Percentiles rank a stretch among this genome's conserved stretches.
These are phyloP conservation scores for Alfaro cultratus DNA, from an alignment of 2,797 vertebrate genomes.

Conservation along the genomic window DNA sequence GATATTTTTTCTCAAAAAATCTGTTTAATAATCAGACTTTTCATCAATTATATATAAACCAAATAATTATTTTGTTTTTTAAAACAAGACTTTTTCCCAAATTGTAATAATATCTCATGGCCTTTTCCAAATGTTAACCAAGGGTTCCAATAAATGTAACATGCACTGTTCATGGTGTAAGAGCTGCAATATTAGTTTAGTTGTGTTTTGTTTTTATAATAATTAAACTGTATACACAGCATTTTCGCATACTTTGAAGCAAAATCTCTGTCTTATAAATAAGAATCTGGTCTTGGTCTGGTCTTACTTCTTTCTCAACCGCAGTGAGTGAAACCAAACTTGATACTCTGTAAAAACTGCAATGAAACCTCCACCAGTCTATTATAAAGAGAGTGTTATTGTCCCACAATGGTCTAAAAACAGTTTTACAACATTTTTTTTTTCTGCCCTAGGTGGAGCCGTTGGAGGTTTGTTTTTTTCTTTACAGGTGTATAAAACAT, in stretches of 20 bases:
- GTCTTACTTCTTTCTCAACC: conserved; percentile 35
- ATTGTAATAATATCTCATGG: neutral
- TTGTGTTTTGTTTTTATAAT: neutral
- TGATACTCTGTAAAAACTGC: conserved; percentile 65
- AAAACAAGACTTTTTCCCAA: neutral
- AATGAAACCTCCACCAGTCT: conserved; percentile 49
- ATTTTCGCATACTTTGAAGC: neutral
- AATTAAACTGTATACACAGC: neutral
- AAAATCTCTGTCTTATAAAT: neutral
- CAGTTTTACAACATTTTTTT: conserved; percentile 18
- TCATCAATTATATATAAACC: neutral
- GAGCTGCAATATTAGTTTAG: neutral
- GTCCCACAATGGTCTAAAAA: conserved; percentile 9
- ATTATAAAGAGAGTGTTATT: conserved; percentile 23
- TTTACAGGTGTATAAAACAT: conserved; percentile 5
- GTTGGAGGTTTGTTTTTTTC: neutral
- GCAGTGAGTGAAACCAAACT: conserved; percentile 61
- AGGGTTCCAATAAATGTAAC: neutral
- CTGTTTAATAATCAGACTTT: neutral
- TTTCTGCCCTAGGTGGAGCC: neutral
- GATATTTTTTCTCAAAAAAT: neutral
- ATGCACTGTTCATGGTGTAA: neutral
- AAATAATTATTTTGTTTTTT: neutral
- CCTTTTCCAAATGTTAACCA: neutral
- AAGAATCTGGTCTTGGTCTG: neutral